Evolutionary conservation across 2,113 vertebrate genomes (phyloP).

Genomic region (Thamnophis sirtalis): DNA sequence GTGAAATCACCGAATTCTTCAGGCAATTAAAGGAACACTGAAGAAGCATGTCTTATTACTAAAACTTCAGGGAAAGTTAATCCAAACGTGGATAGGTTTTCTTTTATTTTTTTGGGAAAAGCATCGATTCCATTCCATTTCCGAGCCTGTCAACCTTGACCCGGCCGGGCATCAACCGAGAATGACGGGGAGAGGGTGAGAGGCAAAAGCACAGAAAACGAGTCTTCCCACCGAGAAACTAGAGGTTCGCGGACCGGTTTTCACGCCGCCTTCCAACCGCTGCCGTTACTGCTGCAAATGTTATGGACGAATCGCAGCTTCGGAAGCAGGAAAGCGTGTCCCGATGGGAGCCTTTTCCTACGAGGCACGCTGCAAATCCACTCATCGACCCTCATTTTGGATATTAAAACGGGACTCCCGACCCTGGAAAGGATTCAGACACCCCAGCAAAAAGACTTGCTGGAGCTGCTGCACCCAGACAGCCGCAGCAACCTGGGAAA

Average conservation of each 20-base stretch:
- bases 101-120: neutral
- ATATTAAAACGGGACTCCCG: neutral
- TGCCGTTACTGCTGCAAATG: neutral
- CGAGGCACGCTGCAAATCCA: neutral
- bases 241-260: neutral
- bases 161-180: neutral
- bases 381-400: neutral
- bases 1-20: neutral
- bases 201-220: neutral
- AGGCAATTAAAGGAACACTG: neutral
- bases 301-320: neutral
- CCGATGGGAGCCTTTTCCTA: neutral
- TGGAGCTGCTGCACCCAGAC: neutral
- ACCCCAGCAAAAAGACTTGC: slow-evolving; percentile 15
- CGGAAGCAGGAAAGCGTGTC: neutral
- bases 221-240: neutral
- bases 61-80: neutral
- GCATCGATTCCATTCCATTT: neutral
- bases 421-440: neutral
- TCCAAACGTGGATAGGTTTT: neutral
- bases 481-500: neutral
- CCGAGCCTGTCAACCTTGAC: neutral
- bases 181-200: neutral
- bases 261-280: neutral
- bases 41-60: neutral